Percentiles rank a stretch among this genome's conserved stretches.
phyloP scores from a whole-genome alignment of 2,113 vertebrate species.

The Puma concolor region DNA sequence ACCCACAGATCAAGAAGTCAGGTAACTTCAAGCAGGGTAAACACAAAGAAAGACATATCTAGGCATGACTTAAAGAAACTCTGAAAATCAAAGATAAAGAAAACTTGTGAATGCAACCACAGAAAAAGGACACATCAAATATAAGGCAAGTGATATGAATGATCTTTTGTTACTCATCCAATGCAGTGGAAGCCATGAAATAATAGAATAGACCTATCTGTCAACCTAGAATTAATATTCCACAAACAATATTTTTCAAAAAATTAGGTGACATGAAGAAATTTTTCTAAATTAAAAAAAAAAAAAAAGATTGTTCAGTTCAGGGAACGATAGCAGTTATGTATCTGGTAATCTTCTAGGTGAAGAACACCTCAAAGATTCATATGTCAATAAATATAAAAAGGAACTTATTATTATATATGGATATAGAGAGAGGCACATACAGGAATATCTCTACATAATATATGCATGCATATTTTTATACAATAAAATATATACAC shows the following conservation, averaged over 20 bases:
- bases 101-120: not conserved
- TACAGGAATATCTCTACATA: not conserved
- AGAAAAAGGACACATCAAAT: not conserved
- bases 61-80: not conserved
- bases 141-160: not conserved
- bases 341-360: not conserved
- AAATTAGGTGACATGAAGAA: not conserved
- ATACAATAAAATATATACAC: not conserved
- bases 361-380: not conserved
- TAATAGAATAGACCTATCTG: not conserved
- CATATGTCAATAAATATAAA: not conserved
- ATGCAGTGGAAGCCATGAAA: not conserved
- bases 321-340: not conserved
- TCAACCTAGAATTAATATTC: not conserved
- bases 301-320: not conserved
- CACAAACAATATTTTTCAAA: not conserved
- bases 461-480: not conserved
- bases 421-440: not conserved
- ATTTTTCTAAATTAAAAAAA: not conserved
- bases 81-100: not conserved
- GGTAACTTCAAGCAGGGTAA: not conserved
- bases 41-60: not conserved
- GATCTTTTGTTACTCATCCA: not conserved
- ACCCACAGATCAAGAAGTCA: not conserved
- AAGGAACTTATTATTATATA: not conserved